These are phyloP conservation scores for Stichopus horrens DNA, from an alignment of 53 echinoderm and acorn worm species.

Conservation along the genomic window DNA sequence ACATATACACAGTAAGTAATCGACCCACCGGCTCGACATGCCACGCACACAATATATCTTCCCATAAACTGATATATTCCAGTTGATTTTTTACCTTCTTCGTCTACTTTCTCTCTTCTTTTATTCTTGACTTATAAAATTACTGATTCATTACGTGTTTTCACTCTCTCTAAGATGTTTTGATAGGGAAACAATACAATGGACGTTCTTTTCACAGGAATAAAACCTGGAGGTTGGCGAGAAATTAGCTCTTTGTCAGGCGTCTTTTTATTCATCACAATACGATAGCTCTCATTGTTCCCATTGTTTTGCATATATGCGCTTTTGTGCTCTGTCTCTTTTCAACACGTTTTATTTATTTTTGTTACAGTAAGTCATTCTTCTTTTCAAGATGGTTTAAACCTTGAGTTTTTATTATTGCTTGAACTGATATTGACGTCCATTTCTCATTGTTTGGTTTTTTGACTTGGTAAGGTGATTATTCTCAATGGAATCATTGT, in stretches of 20 bases:
- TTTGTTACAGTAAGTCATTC: constrained; percentile 6
- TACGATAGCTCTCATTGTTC: constrained; percentile 21
- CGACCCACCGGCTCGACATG: background rate
- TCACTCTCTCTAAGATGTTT: constrained; percentile 25
- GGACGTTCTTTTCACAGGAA: constrained; percentile 27
- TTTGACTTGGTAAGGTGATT: constrained; percentile 7
- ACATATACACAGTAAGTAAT: too few relatives aligned
- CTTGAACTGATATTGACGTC: constrained; percentile 26
- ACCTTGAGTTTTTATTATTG: constrained; percentile 16
- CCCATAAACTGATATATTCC: background rate
- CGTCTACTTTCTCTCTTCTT: background rate
- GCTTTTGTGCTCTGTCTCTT: constrained; percentile 28
- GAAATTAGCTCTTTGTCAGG: constrained; percentile 37
- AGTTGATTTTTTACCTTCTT: background rate
- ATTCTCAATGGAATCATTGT: constrained; percentile 34
- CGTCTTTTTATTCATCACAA: constrained; percentile 20
- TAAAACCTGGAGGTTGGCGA: constrained; percentile 17
- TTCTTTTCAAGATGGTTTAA: constrained; percentile 7
- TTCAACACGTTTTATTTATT: constrained; percentile 21
- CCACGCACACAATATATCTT: background rate
- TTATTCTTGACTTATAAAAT: constrained; percentile 20
- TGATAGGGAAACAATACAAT: constrained; percentile 40
- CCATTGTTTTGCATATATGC: constrained; percentile 20
- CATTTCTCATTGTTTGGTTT: constrained; percentile 23
- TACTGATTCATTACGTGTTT: constrained; percentile 22